These are phyloP conservation scores for Actinia equina DNA, from an alignment of 64 coral and sea anemone species.

Conservation along the genomic window DNA sequence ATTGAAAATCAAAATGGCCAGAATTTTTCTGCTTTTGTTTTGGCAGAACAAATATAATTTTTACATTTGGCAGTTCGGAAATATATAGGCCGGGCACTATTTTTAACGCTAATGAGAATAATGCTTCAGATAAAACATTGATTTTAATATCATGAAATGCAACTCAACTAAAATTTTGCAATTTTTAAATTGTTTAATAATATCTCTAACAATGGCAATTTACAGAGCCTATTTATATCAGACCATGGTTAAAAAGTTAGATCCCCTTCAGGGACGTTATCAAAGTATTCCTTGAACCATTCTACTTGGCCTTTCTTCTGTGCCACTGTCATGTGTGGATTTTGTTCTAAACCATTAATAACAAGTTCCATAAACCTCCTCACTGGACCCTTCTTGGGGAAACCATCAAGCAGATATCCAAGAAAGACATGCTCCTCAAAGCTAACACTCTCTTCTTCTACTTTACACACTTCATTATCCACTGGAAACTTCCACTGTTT, in stretches of 20 bases:
- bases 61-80: too few relatives aligned
- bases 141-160: too few relatives aligned
- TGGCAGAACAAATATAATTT: too few relatives aligned
- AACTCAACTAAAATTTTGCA: too few relatives aligned
- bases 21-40: too few relatives aligned
- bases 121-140: too few relatives aligned
- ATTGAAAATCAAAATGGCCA: too few relatives aligned
- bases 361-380: constrained; percentile 93
- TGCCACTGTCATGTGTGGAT: constrained; percentile 76
- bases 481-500: constrained; percentile 90
- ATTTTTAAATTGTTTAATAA: too few relatives aligned
- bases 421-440: constrained; percentile 98
- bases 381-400: constrained; percentile 89
- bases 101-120: too few relatives aligned
- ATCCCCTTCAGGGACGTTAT: constrained; percentile 71
- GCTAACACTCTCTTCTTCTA: constrained; percentile 64
- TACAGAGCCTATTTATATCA: background rate
- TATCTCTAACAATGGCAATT: too few relatives aligned
- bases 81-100: too few relatives aligned
- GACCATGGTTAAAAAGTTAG: constrained; percentile 53
- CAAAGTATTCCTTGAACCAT: constrained; percentile 93
- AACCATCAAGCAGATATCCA: constrained; percentile 71
- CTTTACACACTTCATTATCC: constrained; percentile 94
- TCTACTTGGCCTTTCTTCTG: constrained; percentile 73
- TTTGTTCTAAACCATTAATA: constrained; percentile 83